A percentile compares a stretch with the other conserved stretches of the same genome.
Conservation (phyloP, 2,797 vertebrate genomes). For the Pteropus rufus region DNA sequence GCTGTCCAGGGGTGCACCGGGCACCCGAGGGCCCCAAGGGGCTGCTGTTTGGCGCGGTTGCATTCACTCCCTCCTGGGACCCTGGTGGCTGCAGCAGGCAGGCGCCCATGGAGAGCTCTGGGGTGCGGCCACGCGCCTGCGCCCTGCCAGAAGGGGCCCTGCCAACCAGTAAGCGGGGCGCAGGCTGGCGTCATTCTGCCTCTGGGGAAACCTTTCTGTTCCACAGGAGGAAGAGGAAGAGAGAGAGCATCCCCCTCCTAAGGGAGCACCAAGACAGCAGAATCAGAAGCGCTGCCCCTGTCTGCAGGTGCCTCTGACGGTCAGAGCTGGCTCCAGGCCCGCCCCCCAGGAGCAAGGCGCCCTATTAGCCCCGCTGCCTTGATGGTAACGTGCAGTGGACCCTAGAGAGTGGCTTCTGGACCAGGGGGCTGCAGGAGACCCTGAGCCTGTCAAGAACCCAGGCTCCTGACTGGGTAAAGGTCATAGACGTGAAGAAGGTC, state of each 20-base stretch:
- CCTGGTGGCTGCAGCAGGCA: slow-evolving; percentile 26
- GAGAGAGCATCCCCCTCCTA: not conserved
- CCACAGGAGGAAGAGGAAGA: not conserved
- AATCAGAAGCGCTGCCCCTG: not conserved
- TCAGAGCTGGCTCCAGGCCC: not conserved
- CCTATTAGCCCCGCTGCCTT: too few species aligned
- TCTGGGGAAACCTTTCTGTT: not conserved
- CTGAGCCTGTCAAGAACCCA: not conserved
- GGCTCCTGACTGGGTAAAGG: not conserved
- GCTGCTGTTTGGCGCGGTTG: not conserved
- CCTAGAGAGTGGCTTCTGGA: not conserved
- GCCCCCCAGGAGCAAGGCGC: too few species aligned
- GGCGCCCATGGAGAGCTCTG: not conserved
- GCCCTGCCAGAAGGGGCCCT: not conserved
- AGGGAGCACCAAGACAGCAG: not conserved
- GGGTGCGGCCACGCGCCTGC: not conserved
- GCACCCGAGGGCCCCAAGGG: not conserved
- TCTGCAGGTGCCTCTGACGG: not conserved
- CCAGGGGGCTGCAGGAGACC: not conserved
- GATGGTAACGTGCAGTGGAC: not conserved
- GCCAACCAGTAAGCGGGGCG: not conserved
- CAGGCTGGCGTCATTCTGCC: not conserved
- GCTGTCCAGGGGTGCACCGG: not conserved
- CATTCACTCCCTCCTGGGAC: not conserved
- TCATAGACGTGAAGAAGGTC: too few species aligned